Conservation (phyloP, 2,797 vertebrate species). For the Muraenolepis orangiensis region DNA sequence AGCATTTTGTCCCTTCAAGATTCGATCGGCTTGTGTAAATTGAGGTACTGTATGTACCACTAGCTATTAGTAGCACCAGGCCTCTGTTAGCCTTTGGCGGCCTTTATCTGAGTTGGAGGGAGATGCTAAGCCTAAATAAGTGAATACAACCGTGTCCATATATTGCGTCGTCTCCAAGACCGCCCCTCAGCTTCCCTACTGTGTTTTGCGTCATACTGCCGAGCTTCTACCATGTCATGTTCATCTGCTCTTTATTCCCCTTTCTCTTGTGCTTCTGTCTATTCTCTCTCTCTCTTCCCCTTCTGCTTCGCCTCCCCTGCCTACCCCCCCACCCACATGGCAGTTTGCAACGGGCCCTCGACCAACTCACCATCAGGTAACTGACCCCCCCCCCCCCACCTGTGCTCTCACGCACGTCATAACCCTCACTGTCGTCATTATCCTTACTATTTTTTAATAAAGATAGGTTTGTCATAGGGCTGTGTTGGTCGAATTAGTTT, state of each 20-base stretch:
- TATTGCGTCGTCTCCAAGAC: neutral
- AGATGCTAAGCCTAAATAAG: neutral
- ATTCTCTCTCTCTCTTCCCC: constrained; percentile 15
- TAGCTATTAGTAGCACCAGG: neutral
- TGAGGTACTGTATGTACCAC: neutral
- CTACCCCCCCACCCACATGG: constrained; percentile 74
- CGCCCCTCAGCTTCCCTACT: constrained; percentile 30
- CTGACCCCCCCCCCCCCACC: constrained; percentile 49
- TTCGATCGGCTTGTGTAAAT: neutral
- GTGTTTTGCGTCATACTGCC: constrained; percentile 44
- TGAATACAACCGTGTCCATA: neutral
- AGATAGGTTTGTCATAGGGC: too few relatives aligned
- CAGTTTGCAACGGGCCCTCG: constrained; percentile 99
- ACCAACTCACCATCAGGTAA: constrained; percentile 99
- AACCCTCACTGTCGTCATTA: constrained; percentile 40
- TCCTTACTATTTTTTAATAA: neutral
- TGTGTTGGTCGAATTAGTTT: neutral
- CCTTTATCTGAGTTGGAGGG: neutral
- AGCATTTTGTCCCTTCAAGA: too few relatives aligned
- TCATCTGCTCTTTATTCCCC: constrained; percentile 60
- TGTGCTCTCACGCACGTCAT: constrained; percentile 42
- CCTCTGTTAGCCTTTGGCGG: neutral
- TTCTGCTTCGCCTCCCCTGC: constrained; percentile 44
- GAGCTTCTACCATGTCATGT: constrained; percentile 41
- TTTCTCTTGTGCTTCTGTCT: too few relatives aligned